Base-by-base conservation (phyloP, 1,140 invertebrate species). In the Chironomus tepperi region DNA sequence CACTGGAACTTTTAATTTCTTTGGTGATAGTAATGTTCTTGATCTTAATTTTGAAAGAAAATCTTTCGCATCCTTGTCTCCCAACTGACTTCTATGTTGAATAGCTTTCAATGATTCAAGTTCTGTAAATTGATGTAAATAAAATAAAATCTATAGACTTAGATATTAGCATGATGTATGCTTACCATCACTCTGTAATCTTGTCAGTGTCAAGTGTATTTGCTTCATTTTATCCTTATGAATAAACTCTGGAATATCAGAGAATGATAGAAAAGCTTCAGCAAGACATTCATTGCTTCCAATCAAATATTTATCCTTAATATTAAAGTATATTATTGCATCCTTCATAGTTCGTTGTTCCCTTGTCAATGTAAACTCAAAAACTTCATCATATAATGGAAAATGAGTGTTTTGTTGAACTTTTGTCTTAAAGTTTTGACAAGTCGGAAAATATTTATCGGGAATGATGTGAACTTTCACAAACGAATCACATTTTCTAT, bases 271-370 rank as follows among this genome's bases (percentile, higher is more conserved):
- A 83, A 93, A 96, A 15, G 91, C 91, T 84, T 97, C 96, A 18
- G 93, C 94, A 77, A 96, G 89, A 83, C 96, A 96, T 80, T 94
- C 92, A 79, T 95, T 94, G 78, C 90, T 89, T 72, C 91, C 89
- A 79, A 94, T 87, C 80, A 96, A 89, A 81, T 97, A 94, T 82
- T 96, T 93, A 81, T 98, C 95, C 84, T 97, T 97, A 0, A 97
- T 84, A 75, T 92, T 91, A 78, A 97, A 93, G 74, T 91, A 85
- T 57, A 97, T 81, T 74, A 94, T 84, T 0, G 89, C 93, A 78
- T 93, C 88, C 67, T 87, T 79, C 1, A 85, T 79, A 3, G 86
- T 83, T 75, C 88, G 88, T 79, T 94, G 90, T 75, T 93, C 90
- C 16, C 84, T 81, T 16, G 88, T 87, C 72, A 97, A 83, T 72